Evolutionary conservation across 2,113 vertebrate species (phyloP).

Genomic region (Pterocles orientalis): DNA sequence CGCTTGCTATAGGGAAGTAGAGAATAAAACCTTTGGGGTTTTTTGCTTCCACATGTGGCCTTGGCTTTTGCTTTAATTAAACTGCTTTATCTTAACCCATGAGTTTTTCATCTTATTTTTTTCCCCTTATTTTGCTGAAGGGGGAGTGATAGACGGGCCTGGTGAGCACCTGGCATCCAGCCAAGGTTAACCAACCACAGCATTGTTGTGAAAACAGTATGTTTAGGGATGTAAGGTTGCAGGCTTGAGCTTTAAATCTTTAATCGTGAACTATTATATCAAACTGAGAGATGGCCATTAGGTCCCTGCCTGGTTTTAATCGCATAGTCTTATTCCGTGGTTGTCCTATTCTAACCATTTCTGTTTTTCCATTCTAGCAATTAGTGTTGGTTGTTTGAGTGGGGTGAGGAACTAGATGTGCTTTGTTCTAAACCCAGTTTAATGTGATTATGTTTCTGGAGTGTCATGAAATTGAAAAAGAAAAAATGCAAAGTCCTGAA

Average conservation of each 20-base stretch:
- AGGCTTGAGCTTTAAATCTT: neutral
- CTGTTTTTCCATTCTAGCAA: neutral
- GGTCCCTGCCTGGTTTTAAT: conserved; percentile 27
- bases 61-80: no score
- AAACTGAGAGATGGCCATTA: neutral
- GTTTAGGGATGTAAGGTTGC: neutral
- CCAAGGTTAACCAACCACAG: no score
- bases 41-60: no score
- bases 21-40: no score
- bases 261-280: conserved; percentile 1
- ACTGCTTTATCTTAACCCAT: no score
- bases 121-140: no score
- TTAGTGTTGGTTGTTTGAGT: neutral
- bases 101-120: no score
- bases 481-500: neutral
- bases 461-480: neutral
- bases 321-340: neutral
- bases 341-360: neutral
- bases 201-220: neutral
- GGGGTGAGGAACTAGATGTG: neutral
- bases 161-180: no score
- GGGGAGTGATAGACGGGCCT: no score
- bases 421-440: neutral
- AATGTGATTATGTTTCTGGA: neutral
- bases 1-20: no score